Evolutionary conservation across 2,888 invertebrate species (phyloP).

Genomic region (Acleris cristana): DNA sequence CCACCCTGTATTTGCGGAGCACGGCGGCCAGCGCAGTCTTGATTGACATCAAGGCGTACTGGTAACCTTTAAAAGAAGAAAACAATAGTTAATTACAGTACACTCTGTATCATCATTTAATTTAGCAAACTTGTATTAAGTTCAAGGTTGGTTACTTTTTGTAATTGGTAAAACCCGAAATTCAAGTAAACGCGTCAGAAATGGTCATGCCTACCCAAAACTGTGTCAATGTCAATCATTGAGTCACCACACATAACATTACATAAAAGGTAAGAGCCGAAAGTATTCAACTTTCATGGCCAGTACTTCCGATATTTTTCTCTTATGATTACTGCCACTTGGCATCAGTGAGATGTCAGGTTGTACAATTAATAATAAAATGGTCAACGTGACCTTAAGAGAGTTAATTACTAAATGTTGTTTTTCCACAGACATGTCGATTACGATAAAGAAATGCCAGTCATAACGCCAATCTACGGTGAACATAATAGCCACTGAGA

Average conservation of each 20-base stretch:
- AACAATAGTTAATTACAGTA: background rate
- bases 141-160: background rate
- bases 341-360: too few species aligned
- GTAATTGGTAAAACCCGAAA: background rate
- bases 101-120: background rate
- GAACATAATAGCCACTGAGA: background rate
- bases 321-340: too few species aligned
- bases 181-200: background rate
- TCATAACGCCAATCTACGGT: background rate
- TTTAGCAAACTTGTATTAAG: background rate
- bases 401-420: background rate
- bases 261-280: too few species aligned
- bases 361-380: too few species aligned
- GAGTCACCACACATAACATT: background rate
- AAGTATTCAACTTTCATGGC: background rate
- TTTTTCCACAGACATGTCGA: background rate
- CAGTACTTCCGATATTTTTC: background rate
- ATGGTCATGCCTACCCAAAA: background rate
- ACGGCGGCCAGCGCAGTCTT: slow-evolving; percentile 62
- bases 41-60: slow-evolving; percentile 74
- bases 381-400: too few species aligned
- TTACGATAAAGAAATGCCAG: slow-evolving; percentile 3
- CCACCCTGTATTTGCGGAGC: slow-evolving; percentile 58
- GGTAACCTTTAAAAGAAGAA: slow-evolving; percentile 59
- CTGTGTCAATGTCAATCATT: slow-evolving; percentile 1